Base-by-base conservation (phyloP, 2,888 invertebrate species). In the Halocaridina rubra region DNA sequence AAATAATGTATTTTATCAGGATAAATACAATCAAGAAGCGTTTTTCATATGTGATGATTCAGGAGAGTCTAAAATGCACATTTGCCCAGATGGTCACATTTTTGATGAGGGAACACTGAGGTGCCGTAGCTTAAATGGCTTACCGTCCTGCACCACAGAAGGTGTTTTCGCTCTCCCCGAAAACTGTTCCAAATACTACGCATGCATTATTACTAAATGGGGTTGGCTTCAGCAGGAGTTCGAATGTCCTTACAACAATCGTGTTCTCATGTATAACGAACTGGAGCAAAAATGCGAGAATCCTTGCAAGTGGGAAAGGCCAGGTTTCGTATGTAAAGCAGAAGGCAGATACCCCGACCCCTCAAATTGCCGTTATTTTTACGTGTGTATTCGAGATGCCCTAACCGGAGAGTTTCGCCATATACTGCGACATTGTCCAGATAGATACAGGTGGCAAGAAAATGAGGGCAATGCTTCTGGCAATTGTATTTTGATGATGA, bases 341-440 rank as follows among this genome's bases (percentile, higher is more conserved):
- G 76, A 76, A 13, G 76, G 76, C 16, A 22, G 76, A 8, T 76
- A 59, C 59, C 30, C 10, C n/a, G 76, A 76, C 13, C 76, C 76
- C 10, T 16, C 13, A n/a, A 32, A 76, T 29, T 76, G 76, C 27
- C 0, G 59, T 19, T 7, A 32, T 19, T 76, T 76, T 19, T 76
- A 19, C 30, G 76, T 76, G 59, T 76, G 76, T 30, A 76, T 59
- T 2, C 30, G 76, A 59, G 59, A 76, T 32, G 8, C 24, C 8
- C 30, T 27, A 7, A n/a, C 30, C 3, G 2, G 1, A 1, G 32
- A 8, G 57, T 76, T 16, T 22, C 76, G 76, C 5, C 39, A 59
- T 29, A 30, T 76, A 29, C 59, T 16, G 13, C 76, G 76, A 19
- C 57, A 29, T 27, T 76, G 76, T 30, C 76, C 76, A 8, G 57